Evolutionary conservation across 35 echinoderm and acorn worm species (phyloP), one percentile per base, ranked within the genome.

Genomic region (Apostichopus japonicus): DNA sequence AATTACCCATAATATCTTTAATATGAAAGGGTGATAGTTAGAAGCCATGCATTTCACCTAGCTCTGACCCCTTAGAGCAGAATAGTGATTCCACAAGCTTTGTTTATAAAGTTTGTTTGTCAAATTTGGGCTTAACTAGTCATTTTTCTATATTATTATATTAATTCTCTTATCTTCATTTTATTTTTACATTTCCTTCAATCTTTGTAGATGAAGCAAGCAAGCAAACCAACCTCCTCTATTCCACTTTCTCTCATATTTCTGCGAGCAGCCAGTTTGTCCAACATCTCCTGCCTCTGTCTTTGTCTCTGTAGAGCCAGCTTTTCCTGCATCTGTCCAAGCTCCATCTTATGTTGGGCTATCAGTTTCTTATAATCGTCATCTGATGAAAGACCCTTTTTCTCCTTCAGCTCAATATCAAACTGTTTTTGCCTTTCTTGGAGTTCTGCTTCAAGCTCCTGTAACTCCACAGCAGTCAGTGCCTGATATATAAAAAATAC

Each of bases 341-440:
- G 88, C 79, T 99, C 97, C 77, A 89, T 72, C 76, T 96, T 91
- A 77, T 99, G 95, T 22, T 76, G 57, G 4, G 78, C 92, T 6
- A 99, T 94, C 52, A 99, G 86, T 76, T 90, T 92, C 56, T 96
- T 94, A 75, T 99, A 99, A 17, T 99, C 97, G 53, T 99, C 97
- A 65, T 93, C 56, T 22, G 95, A 93, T 52, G 96, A 14, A 14
- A 87, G 22, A 19, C 84, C 24, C 59, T 91, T 93, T 91, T 95
- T 96, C 23, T 96, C 95, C 14, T 79, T 95, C 27, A 96, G 83
- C 59, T 94, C 93, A 11, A 86, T 84, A 65, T 99, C 95, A 88
- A 94, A 95, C 79, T 93, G 86, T 33, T 65, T 59, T 57, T 96
- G 95, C 70, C 87, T 87, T 4, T 91, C 93, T 71, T 94, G 83